Base-by-base conservation (phyloP, 23 tunicate genomes). In the Clavelina lepadiformis region DNA sequence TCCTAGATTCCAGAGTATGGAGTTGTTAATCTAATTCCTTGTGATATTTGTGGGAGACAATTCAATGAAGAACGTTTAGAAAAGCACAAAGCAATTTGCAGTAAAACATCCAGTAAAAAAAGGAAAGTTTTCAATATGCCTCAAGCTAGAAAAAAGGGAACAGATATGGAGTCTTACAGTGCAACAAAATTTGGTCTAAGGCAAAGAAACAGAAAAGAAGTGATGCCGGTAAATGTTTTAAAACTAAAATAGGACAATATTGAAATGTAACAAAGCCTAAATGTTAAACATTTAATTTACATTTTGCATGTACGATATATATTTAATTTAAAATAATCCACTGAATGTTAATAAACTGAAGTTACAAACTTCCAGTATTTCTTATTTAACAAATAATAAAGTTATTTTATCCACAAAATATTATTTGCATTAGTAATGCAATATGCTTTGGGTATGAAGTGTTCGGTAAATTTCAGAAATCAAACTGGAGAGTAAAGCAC, bases 51-150 rank as follows among this genome's bases (percentile, higher is more conserved):
- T 50, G 88, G 98, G 3, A 52, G 98, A 38, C 85, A 93, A 44
- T 93, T 93, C 46, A 58, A 33, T 24, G 38, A 15, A 5, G 94
- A 85, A 25, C 77, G 98, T 3, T 50, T 93, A 2, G 67, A 73
- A 0, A 86, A 68, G 55, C 98, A 93, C 68, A 33, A n/a, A 33
- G 56, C 58, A 27, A 73, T 85, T 66, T 93, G 98, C 28, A 1
- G 47, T 31, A 93, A 93, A 61, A 56, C 76, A 21, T 24, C 85
- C 26, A 57, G 38, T 38, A 93, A 93, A 61, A 84, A 67, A 68
- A 45, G 98, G 15, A 85, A 85, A 47, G 88, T 74, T 18, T 93
- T 68, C 61, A 70, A 93, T 72, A 89, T 89, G 97, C 35, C 91
- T 13, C 70, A 75, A 22, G 91, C 83, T 4, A 72, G 97, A 44